Base-by-base conservation (phyloP, 2,113 vertebrate genomes). In the Oryctolagus cuniculus region DNA sequence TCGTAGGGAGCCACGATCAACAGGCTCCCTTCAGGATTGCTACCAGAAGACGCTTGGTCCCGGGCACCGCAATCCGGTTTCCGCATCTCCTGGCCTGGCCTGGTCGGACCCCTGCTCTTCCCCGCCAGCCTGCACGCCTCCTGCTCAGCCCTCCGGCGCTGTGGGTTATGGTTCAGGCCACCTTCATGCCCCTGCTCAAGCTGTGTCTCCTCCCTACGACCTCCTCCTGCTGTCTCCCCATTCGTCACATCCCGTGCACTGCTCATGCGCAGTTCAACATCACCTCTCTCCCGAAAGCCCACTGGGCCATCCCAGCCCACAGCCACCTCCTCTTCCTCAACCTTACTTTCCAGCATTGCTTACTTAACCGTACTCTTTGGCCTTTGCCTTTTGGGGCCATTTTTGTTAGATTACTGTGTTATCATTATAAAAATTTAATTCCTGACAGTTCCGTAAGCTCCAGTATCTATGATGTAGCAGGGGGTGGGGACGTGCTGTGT, bases 401-500 rank as follows among this genome's bases (percentile, higher is more conserved):
- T 90, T 94, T 72, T 74, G 83, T 86, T 44, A 72, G 13, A 24
- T 64, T 53, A 25, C 25, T 81, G 87, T 67, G 89, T 95, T 38
- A 34, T n/a, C n/a, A n/a, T 69, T 36, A 67, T 66, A 58, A 82
- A 89, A 51, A 34, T 34, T 75, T 75, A 74, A 90, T 53, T 87
- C 8, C 5, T 63, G 85, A 67, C 25, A 38, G 38, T 63, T 64
- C 25, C 89, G 8, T 74, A 70, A 58, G 10, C 9, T 75, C 53
- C 34, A 34, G 13, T 53, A 51, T 5, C 10, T 34, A 27, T 0
- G 6, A 49, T 19, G 16, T 72, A 53, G 89, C 15, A 2, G 22
- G 38, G 12, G 13, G 31, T 5, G 6, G 21, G 34, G 70, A 24
- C n/a, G 63, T 21, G 38, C 70, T 74, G 21, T 11, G 69, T 63